phyloP scores from a whole-genome alignment of 2,113 vertebrate genomes.

The Rana temporaria region DNA sequence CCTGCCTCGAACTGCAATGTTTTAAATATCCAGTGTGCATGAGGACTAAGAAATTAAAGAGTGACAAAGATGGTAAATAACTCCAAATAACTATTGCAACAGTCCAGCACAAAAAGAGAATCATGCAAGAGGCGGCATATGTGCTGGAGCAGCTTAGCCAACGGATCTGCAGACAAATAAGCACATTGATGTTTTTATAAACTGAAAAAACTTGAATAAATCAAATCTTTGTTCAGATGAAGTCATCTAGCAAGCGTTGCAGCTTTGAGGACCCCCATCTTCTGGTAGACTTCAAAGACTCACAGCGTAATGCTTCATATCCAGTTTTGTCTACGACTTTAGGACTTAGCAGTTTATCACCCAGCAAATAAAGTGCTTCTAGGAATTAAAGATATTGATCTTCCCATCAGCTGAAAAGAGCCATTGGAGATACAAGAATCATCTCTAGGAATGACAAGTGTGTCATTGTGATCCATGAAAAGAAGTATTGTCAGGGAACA shows the following conservation, averaged over 20 bases:
- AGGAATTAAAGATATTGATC: slow-evolving; percentile 46
- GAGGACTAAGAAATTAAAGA: too few relatives aligned
- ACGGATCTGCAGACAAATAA: background rate
- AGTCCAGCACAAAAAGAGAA: background rate
- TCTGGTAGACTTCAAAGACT: slow-evolving; percentile 9
- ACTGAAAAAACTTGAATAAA: background rate
- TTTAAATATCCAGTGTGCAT: too few relatives aligned
- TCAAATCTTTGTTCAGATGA: slow-evolving; percentile 26
- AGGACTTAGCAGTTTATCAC: slow-evolving; percentile 38
- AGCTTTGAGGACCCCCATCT: background rate
- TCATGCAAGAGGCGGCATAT: background rate
- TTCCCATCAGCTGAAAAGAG: slow-evolving; percentile 42
- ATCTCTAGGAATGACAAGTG: slow-evolving; percentile 46
- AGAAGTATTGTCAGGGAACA: slow-evolving; percentile 14
- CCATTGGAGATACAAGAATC: slow-evolving; percentile 49
- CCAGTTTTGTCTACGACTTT: slow-evolving; percentile 13
- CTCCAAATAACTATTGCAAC: background rate
- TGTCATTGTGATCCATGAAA: slow-evolving; percentile 37
- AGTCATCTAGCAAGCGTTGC: background rate
- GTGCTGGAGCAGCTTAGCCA: background rate
- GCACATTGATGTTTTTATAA: background rate
- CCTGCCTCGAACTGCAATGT: too few relatives aligned
- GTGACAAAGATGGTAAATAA: too few relatives aligned
- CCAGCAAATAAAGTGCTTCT: slow-evolving; percentile 34
- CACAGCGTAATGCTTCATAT: slow-evolving; percentile 11